Evolutionary conservation across 2,888 invertebrate species (phyloP).

Genomic region (Neria commutata): DNA sequence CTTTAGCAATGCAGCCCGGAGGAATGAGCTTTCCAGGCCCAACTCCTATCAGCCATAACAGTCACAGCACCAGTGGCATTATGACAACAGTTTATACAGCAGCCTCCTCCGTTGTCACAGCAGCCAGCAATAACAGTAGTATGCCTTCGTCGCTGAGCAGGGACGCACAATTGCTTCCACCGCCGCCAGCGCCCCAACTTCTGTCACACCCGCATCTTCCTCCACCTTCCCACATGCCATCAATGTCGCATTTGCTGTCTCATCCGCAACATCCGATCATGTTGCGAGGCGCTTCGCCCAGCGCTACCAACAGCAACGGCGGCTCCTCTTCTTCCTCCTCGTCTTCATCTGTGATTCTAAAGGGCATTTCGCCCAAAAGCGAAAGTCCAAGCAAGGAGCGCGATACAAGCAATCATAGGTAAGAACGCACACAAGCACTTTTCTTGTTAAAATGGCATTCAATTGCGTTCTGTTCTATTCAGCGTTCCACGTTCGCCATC

Average conservation of each 20-base stretch:
- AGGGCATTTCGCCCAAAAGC: conserved; percentile 76
- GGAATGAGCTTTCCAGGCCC: conserved; percentile 7
- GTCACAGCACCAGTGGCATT: conserved; percentile 14
- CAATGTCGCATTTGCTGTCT: conserved; percentile 37
- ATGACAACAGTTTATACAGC: neutral
- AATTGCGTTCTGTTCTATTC: neutral
- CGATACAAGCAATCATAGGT: conserved; percentile 88
- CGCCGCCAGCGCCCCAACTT: conserved; percentile 44
- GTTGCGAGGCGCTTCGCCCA: conserved; percentile 61
- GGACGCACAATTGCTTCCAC: conserved; percentile 43
- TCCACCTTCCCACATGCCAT: conserved; percentile 10
- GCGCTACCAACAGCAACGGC: conserved; percentile 53
- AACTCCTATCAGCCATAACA: conserved; percentile 6
- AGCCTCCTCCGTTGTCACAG: neutral
- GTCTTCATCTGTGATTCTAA: conserved; percentile 63
- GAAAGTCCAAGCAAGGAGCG: conserved; percentile 81
- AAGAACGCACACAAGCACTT: conserved; percentile 35
- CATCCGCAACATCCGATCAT: conserved; percentile 52
- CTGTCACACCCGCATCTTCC: conserved; percentile 38
- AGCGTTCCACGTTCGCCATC: conserved; percentile 21
- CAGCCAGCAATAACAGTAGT: conserved; percentile 20
- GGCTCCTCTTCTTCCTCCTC: conserved; percentile 42
- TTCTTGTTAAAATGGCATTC: neutral
- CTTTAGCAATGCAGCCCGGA: conserved; percentile 23
- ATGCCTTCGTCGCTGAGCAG: conserved; percentile 34